Base-by-base conservation (phyloP, 2,797 vertebrate genomes). In the Acestrorhynchus altus region DNA sequence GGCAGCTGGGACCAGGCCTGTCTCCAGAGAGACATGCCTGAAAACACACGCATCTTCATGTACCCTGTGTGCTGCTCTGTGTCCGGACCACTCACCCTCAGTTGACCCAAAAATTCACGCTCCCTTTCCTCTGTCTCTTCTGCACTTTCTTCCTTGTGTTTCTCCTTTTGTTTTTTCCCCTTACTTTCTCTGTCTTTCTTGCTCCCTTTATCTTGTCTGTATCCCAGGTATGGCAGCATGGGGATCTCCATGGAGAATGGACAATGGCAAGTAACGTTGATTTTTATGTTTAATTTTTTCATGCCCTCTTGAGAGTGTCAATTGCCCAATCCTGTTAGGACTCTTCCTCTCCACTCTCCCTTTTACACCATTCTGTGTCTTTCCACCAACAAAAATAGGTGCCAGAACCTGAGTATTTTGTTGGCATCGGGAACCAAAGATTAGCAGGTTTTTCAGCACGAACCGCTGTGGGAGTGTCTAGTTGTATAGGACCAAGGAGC, bases 191-290 rank as follows among this genome's bases (percentile, higher is more conserved):
- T 73, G 4, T 57, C 49, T 54, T 39, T 26, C 47, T 44, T 18
- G 24, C 15, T 47, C 8, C 61, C 1, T 9, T 24, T 80, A 20
- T 49, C 24, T 57, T 5, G 74, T 8, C n/a, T 57, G 24, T 79
- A 51, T 74, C 56, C 16, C 56, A 69, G 83, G 66, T 84, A 24
- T 79, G 77, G 22, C 11, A 90, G 89, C 57, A 81, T 90, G 26
- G 90, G 86, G 74, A 89, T 86, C 82, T 88, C 84, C 0, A 26
- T 90, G 83, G 90, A 92, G 76, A 80, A 85, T n/a, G n/a, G n/a
- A n/a, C n/a, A n/a, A n/a, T n/a, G n/a, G n/a, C n/a, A n/a, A n/a
- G n/a, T n/a, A n/a, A n/a, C n/a, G 11, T 24, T 4, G 22, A 8
- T 28, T 1, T 26, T 22, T n/a, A 9, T 60, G 56, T 26, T 12